Conservation (phyloP, 2,888 invertebrate genomes). For the Eugnorisma glareosa region DNA sequence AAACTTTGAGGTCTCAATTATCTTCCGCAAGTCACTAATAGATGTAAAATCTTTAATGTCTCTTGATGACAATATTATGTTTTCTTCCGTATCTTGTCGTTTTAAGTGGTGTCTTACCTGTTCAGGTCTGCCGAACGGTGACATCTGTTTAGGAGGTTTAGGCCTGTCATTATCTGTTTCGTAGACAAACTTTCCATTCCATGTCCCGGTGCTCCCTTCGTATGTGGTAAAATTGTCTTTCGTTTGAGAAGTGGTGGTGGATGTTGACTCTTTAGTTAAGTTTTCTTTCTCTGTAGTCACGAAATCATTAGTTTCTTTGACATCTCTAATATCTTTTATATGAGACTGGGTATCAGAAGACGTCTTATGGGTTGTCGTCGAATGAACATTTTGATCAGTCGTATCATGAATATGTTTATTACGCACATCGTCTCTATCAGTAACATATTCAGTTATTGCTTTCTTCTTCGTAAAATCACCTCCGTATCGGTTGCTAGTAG, state of each 20-base stretch:
- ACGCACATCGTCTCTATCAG: conserved; percentile 76
- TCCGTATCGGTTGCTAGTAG: conserved; percentile 84
- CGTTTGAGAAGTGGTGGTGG: conserved; percentile 77
- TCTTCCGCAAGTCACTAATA: conserved; percentile 86
- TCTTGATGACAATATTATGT: conserved; percentile 87
- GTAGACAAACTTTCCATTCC: conserved; percentile 91
- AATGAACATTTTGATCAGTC: conserved; percentile 73
- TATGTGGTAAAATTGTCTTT: conserved; percentile 86
- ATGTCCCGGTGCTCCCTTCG: conserved; percentile 88
- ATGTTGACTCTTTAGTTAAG: conserved; percentile 84
- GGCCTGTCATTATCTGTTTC: conserved; percentile 88
- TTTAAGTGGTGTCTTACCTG: conserved; percentile 85
- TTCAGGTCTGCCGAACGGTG: conserved; percentile 85
- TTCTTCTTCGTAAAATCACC: conserved; percentile 87
- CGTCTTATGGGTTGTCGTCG: conserved; percentile 75
- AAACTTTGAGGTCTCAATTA: conserved; percentile 84
- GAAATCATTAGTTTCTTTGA: conserved; percentile 81
- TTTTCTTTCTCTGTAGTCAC: conserved; percentile 87
- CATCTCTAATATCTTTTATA: conserved; percentile 76
- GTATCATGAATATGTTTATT: conserved; percentile 76
- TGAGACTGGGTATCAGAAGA: conserved; percentile 77
- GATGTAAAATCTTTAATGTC: conserved; percentile 89
- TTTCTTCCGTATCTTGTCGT: conserved; percentile 88
- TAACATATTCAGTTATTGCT: conserved; percentile 82
- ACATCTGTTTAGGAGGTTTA: conserved; percentile 84